A percentile compares a stretch with the other conserved stretches of the same genome.
These are phyloP conservation scores for Lithodes maja DNA, from an alignment of 2,888 invertebrate species.

Conservation along the genomic window DNA sequence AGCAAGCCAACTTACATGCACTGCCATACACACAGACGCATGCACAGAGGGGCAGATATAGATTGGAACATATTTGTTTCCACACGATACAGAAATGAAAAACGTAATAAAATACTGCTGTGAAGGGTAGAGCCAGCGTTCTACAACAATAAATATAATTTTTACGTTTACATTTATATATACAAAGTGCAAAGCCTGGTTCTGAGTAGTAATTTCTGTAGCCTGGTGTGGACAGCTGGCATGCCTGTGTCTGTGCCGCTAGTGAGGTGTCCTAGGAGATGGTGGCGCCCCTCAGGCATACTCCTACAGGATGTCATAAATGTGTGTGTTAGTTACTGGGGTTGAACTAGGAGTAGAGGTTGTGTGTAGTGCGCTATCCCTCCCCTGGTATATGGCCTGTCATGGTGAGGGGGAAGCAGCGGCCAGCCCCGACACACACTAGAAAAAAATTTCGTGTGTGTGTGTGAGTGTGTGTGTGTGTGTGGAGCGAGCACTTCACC, in stretches of 20 bases:
- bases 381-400: constrained; percentile 49
- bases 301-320: constrained; percentile 40
- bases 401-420: constrained; percentile 59
- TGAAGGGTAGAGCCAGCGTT: constrained; percentile 44
- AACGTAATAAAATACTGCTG: constrained; percentile 47
- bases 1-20: constrained; percentile 21
- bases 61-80: constrained; percentile 48
- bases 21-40: constrained; percentile 41
- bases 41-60: constrained; percentile 34
- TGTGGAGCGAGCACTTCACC: constrained; percentile 50
- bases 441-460: constrained; percentile 35
- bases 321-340: constrained; percentile 53
- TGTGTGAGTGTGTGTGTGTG: constrained; percentile 26
- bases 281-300: constrained; percentile 4
- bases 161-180: constrained; percentile 40
- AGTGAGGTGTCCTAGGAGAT: constrained; percentile 35
- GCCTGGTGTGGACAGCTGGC: constrained; percentile 16
- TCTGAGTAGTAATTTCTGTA: constrained; percentile 35
- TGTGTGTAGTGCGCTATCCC: constrained; percentile 55
- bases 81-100: constrained; percentile 46
- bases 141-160: constrained; percentile 47
- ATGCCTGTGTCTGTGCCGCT: not conserved
- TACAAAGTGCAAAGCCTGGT: constrained; percentile 31
- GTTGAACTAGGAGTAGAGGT: constrained; percentile 53
- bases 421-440: constrained; percentile 54